These are phyloP conservation scores for Troides oblongomaculatus DNA, from an alignment of 2,888 invertebrate species.

Conservation along the genomic window DNA sequence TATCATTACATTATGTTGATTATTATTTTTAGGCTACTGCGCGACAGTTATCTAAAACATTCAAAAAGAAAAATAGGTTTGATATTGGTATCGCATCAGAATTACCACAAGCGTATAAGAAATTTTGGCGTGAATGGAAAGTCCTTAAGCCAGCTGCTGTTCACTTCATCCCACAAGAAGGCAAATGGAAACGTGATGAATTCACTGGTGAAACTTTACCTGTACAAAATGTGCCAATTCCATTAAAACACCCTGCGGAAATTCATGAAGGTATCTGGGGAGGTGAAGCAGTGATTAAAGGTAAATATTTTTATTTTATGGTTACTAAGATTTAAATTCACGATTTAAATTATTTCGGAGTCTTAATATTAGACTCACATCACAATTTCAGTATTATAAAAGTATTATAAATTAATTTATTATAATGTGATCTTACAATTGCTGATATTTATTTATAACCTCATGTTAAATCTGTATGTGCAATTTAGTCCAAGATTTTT, in stretches of 20 bases:
- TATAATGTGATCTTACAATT: too few relatives aligned
- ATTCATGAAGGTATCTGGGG: conserved; percentile 95
- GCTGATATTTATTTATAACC: too few relatives aligned
- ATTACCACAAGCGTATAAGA: conserved; percentile 89
- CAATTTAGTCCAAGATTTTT: too few relatives aligned
- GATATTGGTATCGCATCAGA: conserved; percentile 84
- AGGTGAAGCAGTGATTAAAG: conserved; percentile 96
- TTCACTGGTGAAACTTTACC: conserved; percentile 85
- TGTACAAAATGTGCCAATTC: conserved; percentile 88
- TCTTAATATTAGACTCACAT: neutral
- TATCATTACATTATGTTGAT: conserved; percentile 37
- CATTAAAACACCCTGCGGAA: conserved; percentile 88
- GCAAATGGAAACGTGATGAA: conserved; percentile 86
- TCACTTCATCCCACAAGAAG: conserved; percentile 86
- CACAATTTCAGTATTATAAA: neutral
- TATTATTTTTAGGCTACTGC: conserved; percentile 62
- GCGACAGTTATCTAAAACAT: conserved; percentile 73
- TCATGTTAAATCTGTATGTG: too few relatives aligned
- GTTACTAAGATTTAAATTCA: neutral
- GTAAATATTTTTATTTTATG: conserved; percentile 38
- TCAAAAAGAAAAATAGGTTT: conserved; percentile 76
- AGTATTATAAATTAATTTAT: neutral
- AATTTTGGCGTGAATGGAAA: conserved; percentile 93
- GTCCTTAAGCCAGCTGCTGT: conserved; percentile 81
- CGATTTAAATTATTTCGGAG: neutral